phyloP scores from a whole-genome alignment of 2,888 invertebrate species.

The Desoria tigrina region DNA sequence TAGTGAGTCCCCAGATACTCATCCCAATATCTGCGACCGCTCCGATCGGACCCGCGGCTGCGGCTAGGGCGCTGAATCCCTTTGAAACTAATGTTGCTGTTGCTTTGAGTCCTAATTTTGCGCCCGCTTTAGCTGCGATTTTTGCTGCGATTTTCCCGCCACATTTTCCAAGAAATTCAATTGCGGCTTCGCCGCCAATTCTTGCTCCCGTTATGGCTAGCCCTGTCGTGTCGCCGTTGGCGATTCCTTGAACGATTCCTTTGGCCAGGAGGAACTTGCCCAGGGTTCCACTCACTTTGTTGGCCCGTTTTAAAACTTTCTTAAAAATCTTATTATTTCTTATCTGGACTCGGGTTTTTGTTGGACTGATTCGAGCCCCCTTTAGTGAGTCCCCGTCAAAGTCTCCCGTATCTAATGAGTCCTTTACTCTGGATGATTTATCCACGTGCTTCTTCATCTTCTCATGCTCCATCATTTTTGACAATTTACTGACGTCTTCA shows the following conservation, averaged over 20 bases:
- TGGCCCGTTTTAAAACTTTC: neutral
- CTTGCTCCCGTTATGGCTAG: conserved; percentile 28
- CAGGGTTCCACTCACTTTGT: neutral
- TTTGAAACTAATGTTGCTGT: conserved; percentile 9
- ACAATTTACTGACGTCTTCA: neutral
- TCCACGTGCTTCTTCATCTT: neutral
- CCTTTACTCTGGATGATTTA: neutral
- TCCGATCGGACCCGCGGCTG: conserved; percentile 27
- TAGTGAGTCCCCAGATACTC: conserved; percentile 16
- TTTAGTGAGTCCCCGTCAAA: neutral
- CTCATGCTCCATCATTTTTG: neutral
- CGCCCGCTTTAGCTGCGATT: neutral
- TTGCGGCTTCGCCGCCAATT: conserved; percentile 21
- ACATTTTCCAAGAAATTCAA: neutral
- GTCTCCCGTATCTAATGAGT: neutral
- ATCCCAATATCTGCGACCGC: conserved; percentile 20
- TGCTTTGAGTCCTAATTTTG: conserved; percentile 12
- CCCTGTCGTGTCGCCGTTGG: conserved; percentile 25
- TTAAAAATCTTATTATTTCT: neutral
- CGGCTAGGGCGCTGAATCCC: neutral
- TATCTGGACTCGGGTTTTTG: neutral
- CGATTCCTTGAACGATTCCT: conserved; percentile 20
- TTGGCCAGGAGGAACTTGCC: conserved; percentile 21
- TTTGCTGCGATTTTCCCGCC: conserved; percentile 9
- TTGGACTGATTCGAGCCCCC: neutral